Evolutionary conservation across 2,797 vertebrate genomes (phyloP).

Genomic region (Pantherophis vulpinus): DNA sequence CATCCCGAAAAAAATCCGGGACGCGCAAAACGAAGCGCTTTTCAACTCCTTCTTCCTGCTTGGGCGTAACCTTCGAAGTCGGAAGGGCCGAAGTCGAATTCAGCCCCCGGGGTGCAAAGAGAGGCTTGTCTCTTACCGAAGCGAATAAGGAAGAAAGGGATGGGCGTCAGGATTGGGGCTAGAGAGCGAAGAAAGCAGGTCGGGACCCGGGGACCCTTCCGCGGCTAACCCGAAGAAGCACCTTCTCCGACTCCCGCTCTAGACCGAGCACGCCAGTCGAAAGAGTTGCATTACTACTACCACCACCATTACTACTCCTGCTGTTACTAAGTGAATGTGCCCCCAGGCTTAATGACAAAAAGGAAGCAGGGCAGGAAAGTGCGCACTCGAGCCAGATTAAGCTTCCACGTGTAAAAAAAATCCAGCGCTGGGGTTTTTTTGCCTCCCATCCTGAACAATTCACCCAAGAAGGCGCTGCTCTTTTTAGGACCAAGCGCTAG

Average conservation of each 20-base stretch:
- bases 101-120: neutral
- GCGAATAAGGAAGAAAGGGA: neutral
- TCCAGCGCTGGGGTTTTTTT: neutral
- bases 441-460: neutral
- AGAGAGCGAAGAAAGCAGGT: neutral
- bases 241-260: neutral
- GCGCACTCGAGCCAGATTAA: neutral
- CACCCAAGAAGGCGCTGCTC: neutral
- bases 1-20: neutral
- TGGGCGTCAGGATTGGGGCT: neutral
- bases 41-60: neutral
- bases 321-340: neutral
- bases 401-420: neutral
- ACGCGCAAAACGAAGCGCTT: neutral
- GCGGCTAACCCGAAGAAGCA: too few species aligned
- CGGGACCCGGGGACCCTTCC: neutral
- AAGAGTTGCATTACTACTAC: neutral
- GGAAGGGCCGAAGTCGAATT: neutral
- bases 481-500: neutral
- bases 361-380: neutral
- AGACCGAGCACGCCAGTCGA: neutral
- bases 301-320: neutral
- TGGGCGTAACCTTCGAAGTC: neutral
- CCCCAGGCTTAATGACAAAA: neutral
- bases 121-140: neutral